Evolutionary conservation across 2,113 vertebrate species (phyloP), one percentile per base, ranked within the genome.

Genomic region (Hoplias malabaricus): DNA sequence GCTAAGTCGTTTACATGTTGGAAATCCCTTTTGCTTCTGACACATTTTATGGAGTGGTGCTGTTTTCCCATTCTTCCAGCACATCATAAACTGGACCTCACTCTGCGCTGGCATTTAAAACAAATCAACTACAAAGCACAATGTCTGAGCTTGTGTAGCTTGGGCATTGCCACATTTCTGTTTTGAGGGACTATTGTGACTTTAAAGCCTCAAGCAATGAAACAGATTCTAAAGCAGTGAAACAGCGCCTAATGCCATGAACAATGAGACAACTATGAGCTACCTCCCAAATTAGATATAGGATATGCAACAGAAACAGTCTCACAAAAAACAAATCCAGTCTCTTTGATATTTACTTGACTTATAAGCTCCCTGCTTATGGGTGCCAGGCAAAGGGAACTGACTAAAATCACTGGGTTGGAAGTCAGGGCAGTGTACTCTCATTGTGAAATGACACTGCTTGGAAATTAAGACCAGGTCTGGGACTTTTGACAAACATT

Each of bases 401-500:
- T 53, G 72, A 56, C 63, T 62, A 73, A 82, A 53, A 50, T 72
- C 33, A 43, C 31, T 25, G 21, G 11, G 65, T 71, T 63, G 56
- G 69, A n/a, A 69, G 40, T 65, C 75, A 63, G 48, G 61, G 21
- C 34, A 36, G 27, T 53, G 63, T 73, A 59, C 63, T 67, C 43
- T 27, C 40, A 29, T 59, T 67, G 50, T 62, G 31, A 27, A 69
- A 75, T 70, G 73, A 78, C 71, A 73, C 42, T 42, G 38, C 11
- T 5, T 25, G 53, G 73, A 79, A 82, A 80, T 81, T 56, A 79
- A 73, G 42, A 62, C 69, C 86, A 79, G 82, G 82, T 78, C 85
- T 84, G 75, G 87, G 84, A 84, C 83, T 82, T 78, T 74, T 87
- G 84, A 91, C 86, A 90, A 92, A 91, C 89, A 90, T 79, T 84